Evolutionary conservation across 2,888 invertebrate genomes (phyloP), one percentile per base, ranked within the genome.

Genomic region (Ochropleura leucogaster): DNA sequence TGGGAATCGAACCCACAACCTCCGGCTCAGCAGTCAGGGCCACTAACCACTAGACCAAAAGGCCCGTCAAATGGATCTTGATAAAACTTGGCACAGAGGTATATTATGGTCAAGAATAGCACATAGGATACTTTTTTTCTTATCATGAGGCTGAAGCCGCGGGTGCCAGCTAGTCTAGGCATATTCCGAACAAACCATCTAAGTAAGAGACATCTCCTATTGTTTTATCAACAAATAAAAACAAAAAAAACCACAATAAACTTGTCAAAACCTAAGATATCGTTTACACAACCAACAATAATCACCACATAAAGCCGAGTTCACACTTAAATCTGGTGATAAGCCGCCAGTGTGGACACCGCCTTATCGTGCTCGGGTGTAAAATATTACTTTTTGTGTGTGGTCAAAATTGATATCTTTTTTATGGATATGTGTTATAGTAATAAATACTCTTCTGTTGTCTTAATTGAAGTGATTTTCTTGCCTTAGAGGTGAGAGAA

Each of bases 241-340:
- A 66, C 57, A 44, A 63, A 65, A 80, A 77, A 55, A 53, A 55
- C 12, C 8, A 53, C 65, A 65, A 79, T 73, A 79, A 83, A 83
- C 53, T 55, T 67, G 66, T 69, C 83, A 16, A 49, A 46, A 42
- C 3, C 47, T 5, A 30, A 73, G 80, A 83, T 79, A 83, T 51
- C 53, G 42, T 73, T 83, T 70, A 83, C 68, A 68, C 68, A 70
- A 70, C 68, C 46, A 5, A 18, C 60, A 71, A 74, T 85, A 79
- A 85, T 85, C 80, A 74, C 72, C 47, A 55, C 49, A 55, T 85
- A 83, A 75, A 77, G 84, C 53, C 70, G 74, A 71, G 80, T 84
- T 74, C 85, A 68, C 84, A 84, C 84, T 84, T 84, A 84, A 79
- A 68, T 47, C 44, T 20, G 0, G 20, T 51, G 86, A 85, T 80